phyloP scores from a whole-genome alignment of 2,797 vertebrate genomes.

The Periparus ater region DNA sequence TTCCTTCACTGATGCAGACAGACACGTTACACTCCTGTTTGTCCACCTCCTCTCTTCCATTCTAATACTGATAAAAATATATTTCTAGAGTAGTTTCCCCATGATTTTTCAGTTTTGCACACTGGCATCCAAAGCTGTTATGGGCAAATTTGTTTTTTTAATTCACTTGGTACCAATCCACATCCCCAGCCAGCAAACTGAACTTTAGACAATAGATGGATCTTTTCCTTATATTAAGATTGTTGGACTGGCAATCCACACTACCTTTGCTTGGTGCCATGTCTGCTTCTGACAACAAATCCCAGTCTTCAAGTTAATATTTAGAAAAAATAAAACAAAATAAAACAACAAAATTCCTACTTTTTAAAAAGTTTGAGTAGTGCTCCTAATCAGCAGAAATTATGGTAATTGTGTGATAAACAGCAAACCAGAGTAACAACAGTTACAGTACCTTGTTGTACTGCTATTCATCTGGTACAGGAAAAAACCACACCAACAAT shows the following conservation, averaged over 20 bases:
- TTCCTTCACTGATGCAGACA: not conserved
- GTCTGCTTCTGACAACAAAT: not conserved
- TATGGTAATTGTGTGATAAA: not conserved
- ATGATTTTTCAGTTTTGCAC: not conserved
- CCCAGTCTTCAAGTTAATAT: not conserved
- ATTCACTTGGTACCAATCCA: not conserved
- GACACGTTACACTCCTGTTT: fast-evolving
- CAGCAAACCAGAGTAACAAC: not conserved
- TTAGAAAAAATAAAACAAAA: no score
- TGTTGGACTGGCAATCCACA: not conserved
- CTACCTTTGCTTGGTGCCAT: not conserved
- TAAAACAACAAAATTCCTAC: not conserved
- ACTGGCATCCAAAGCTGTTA: not conserved
- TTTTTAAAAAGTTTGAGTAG: not conserved
- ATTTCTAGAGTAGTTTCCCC: not conserved
- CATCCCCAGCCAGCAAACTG: not conserved
- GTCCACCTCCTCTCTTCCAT: not conserved
- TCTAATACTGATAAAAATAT: not conserved
- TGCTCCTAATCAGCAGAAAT: not conserved
- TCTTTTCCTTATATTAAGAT: not conserved
- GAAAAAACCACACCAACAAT: not conserved
- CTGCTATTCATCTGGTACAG: not conserved
- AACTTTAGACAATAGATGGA: not conserved
- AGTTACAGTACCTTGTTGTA: not conserved
- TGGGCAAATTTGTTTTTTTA: not conserved